Evolutionary conservation across 2,888 invertebrate species (phyloP).

Genomic region (Cremastobaeus sp.): DNA sequence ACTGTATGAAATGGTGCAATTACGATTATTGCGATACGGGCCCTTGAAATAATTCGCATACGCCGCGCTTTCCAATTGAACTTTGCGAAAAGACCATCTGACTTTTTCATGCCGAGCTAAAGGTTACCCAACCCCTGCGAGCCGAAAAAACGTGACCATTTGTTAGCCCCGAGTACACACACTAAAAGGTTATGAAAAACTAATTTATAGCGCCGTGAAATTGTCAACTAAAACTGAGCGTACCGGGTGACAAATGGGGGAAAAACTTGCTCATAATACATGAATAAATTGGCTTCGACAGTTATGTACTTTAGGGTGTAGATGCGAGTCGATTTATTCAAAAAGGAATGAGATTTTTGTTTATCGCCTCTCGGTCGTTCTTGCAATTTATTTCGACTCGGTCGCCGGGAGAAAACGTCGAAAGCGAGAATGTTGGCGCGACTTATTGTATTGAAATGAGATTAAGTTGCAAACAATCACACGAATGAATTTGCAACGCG

Average conservation of each 20-base stretch:
- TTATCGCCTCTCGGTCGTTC: conserved; percentile 15
- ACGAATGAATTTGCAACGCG: conserved; percentile 11
- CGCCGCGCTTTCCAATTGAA: no score
- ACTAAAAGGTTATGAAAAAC: conserved; percentile 48
- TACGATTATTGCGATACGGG: no score
- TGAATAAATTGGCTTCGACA: conserved; percentile 56
- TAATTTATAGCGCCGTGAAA: conserved; percentile 53
- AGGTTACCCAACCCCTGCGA: no score
- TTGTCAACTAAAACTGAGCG: conserved; percentile 48
- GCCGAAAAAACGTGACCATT: conserved; percentile 25
- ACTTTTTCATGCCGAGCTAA: not conserved
- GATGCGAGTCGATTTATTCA: conserved; percentile 42
- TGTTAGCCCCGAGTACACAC: conserved; percentile 33
- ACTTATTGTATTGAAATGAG: conserved; percentile 53
- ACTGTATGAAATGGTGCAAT: no score
- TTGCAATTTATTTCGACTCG: conserved; percentile 18
- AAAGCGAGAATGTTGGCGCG: conserved; percentile 35
- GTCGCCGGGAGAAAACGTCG: conserved; percentile 35
- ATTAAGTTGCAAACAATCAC: conserved; percentile 17
- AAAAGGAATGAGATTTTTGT: conserved; percentile 38
- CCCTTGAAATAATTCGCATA: no score
- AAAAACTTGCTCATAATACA: conserved; percentile 52
- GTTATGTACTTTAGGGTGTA: conserved; percentile 42
- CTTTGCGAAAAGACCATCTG: no score
- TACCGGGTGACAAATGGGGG: not conserved